Conservation (phyloP, 2,797 vertebrate genomes). For the Syndactyla subalaris region DNA sequence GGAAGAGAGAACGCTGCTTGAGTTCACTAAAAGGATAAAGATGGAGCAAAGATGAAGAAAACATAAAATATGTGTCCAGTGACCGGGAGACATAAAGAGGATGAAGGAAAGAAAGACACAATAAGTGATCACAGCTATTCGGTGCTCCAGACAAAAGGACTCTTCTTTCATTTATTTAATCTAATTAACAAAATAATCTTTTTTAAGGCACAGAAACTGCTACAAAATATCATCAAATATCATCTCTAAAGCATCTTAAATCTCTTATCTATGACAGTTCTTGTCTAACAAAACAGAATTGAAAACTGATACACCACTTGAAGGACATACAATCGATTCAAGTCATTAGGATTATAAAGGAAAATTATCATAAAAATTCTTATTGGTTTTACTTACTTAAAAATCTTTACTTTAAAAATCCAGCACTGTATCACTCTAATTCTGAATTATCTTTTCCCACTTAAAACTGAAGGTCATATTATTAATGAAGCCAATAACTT, state of each 20-base stretch:
- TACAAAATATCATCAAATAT: background rate
- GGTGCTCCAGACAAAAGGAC: background rate
- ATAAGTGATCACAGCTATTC: background rate
- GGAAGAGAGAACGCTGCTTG: background rate
- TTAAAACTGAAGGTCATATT: background rate
- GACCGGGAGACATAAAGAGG: background rate
- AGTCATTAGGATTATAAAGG: background rate
- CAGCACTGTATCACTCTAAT: background rate
- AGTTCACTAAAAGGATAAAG: background rate
- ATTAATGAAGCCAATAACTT: background rate
- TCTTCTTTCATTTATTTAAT: conserved; percentile 9
- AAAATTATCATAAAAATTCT: background rate
- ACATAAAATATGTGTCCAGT: background rate
- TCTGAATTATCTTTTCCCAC: background rate
- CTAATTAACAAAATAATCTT: background rate
- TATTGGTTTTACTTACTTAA: background rate
- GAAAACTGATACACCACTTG: background rate
- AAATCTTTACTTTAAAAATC: background rate
- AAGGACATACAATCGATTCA: background rate
- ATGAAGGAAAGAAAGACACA: background rate
- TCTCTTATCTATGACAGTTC: background rate
- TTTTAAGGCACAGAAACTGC: background rate
- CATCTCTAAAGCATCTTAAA: background rate
- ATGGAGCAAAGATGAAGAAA: background rate
- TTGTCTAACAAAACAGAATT: background rate